Conservation (phyloP, 2,888 invertebrate species). For the Heliconius ismenius region DNA sequence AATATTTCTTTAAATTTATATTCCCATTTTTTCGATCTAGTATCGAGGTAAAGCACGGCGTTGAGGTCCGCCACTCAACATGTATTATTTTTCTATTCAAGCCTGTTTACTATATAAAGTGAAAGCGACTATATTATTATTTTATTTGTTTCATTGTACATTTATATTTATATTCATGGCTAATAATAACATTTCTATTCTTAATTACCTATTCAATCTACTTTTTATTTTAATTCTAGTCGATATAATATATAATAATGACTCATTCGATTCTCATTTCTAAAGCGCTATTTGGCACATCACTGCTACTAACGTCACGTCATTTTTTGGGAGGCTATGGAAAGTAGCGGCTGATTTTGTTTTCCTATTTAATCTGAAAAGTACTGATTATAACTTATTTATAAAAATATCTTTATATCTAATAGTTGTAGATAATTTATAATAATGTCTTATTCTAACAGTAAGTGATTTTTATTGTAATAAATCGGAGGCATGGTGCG, state of each 20-base stretch:
- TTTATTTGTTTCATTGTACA: neutral
- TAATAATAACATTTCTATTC: too few relatives aligned
- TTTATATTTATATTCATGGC: too few relatives aligned
- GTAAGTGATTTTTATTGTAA: conserved; percentile 62
- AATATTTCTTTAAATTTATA: too few relatives aligned
- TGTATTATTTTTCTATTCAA: too few relatives aligned
- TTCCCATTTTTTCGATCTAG: too few relatives aligned
- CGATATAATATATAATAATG: conserved; percentile 18
- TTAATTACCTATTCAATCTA: too few relatives aligned
- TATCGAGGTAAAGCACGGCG: too few relatives aligned
- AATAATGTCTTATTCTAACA: conserved; percentile 77
- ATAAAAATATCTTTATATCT: conserved; percentile 56
- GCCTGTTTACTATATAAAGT: neutral
- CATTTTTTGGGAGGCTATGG: conserved; percentile 67
- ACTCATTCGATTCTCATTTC: conserved; percentile 3
- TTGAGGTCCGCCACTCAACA: too few relatives aligned
- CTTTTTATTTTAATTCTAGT: neutral
- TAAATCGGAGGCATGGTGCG: conserved; percentile 52
- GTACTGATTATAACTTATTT: conserved; percentile 62
- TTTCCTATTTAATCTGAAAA: conserved; percentile 66
- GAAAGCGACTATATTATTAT: neutral
- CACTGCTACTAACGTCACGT: conserved; percentile 60
- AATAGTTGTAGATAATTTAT: conserved; percentile 55
- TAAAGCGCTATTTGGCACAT: conserved; percentile 4
- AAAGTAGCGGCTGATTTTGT: conserved; percentile 74